Evolutionary conservation across 2,797 vertebrate species (phyloP).

Genomic region (Momotus momota): DNA sequence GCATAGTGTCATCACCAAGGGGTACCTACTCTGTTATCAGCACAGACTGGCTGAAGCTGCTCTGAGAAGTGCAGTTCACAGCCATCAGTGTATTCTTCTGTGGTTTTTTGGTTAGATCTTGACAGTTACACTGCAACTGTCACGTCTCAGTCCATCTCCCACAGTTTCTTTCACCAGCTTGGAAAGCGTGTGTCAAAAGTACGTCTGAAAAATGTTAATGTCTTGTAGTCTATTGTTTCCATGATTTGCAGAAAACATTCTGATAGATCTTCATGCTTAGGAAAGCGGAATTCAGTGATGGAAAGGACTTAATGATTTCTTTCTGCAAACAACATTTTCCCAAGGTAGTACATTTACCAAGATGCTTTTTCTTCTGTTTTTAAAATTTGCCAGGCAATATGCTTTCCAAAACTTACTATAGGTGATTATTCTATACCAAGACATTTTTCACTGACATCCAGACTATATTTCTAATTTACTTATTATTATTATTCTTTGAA

Average conservation of each 20-base stretch:
- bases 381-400: background rate
- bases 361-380: background rate
- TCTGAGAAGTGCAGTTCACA: background rate
- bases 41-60: background rate
- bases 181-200: background rate
- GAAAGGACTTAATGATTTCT: background rate
- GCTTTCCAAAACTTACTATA: background rate
- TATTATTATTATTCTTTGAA: background rate
- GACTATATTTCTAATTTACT: background rate
- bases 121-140: conserved; percentile 27
- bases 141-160: conserved; percentile 29
- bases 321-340: background rate
- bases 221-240: background rate
- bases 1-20: background rate
- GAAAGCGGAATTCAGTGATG: background rate
- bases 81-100: background rate
- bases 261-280: background rate
- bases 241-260: background rate
- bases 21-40: background rate
- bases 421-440: background rate
- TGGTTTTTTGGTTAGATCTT: background rate
- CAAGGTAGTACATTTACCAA: background rate
- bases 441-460: background rate
- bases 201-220: background rate
- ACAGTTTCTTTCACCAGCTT: background rate